Conservation (phyloP, 1,140 invertebrate species). For the Schlechtendalia chinensis region DNA sequence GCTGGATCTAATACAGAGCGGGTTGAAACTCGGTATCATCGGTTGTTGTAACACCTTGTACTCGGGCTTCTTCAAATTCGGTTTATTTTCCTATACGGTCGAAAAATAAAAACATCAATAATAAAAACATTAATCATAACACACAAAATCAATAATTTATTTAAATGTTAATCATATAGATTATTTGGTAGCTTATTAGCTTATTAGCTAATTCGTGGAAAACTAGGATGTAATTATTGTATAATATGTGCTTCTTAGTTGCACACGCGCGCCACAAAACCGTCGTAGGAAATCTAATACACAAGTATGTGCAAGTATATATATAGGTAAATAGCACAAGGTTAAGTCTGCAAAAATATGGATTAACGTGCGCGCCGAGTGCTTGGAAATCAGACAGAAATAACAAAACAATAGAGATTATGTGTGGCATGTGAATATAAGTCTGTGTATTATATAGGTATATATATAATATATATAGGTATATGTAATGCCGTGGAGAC, state of each 20-base stretch:
- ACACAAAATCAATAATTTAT: too few species aligned
- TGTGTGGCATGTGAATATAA: background rate
- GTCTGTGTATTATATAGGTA: too few species aligned
- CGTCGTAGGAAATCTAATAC: background rate
- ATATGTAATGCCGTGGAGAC: too few species aligned
- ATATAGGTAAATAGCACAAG: slow-evolving; percentile 22
- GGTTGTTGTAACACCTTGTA: slow-evolving; percentile 3
- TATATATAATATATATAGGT: too few species aligned
- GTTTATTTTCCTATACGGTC: background rate
- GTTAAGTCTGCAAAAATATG: slow-evolving; percentile 1
- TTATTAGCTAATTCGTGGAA: too few species aligned
- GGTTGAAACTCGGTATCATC: slow-evolving; percentile 32
- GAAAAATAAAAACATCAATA: background rate
- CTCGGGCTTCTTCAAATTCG: background rate
- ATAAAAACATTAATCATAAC: background rate
- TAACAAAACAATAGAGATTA: slow-evolving; percentile 17
- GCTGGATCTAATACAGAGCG: background rate
- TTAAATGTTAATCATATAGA: too few species aligned
- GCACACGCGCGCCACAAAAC: background rate
- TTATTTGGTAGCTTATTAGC: too few species aligned
- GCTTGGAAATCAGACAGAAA: background rate
- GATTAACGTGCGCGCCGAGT: slow-evolving; percentile 13
- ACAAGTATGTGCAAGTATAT: background rate
- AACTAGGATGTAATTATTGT: background rate
- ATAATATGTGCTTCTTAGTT: background rate